phyloP scores from a whole-genome alignment of 2,797 vertebrate species.

The Crocidura indochinensis region DNA sequence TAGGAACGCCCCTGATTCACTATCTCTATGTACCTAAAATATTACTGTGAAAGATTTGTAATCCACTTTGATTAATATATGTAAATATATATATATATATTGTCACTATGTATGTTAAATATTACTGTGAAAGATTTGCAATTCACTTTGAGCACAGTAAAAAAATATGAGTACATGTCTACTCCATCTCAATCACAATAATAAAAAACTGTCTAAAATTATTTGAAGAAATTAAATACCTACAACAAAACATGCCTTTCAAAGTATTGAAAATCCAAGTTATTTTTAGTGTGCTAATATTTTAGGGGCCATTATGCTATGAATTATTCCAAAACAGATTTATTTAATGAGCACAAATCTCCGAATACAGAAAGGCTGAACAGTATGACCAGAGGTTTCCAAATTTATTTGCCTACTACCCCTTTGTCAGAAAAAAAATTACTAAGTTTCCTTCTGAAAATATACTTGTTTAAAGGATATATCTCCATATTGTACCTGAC shows the following conservation, averaged over 20 bases:
- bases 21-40: no score
- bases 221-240: background rate
- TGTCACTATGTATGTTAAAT: background rate
- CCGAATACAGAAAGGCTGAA: background rate
- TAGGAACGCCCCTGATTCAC: no score
- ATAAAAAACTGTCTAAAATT: background rate
- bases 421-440: no score
- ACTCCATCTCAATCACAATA: background rate
- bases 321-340: background rate
- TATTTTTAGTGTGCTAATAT: background rate
- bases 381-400: no score
- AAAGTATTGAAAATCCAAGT: background rate
- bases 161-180: background rate
- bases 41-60: no score
- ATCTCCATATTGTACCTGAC: no score
- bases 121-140: background rate
- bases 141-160: no score
- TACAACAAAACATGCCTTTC: background rate
- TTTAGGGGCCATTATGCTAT: background rate
- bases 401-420: no score
- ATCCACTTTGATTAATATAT: no score
- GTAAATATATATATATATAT: no score
- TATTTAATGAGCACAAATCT: background rate
- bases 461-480: no score
- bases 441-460: no score